These are phyloP conservation scores for Pelobates fuscus DNA, from an alignment of 2,113 vertebrate species.

Conservation along the genomic window DNA sequence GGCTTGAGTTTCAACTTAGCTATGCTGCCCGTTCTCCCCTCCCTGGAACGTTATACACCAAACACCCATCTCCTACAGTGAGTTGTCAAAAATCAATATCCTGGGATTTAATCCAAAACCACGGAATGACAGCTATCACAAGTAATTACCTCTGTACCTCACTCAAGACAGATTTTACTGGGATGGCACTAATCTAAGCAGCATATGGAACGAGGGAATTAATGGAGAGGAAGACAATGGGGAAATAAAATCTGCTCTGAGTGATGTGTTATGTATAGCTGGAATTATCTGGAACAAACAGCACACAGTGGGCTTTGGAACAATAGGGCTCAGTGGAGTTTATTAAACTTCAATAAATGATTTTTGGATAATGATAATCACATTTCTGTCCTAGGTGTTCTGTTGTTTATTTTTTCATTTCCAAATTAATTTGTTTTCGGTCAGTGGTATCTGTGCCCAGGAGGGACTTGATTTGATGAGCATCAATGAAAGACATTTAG, in stretches of 20 bases:
- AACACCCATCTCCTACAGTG: constrained; percentile 50
- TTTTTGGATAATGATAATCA: too few species aligned
- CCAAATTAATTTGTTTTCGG: too few species aligned
- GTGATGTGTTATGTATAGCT: not conserved
- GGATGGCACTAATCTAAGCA: constrained; percentile 69
- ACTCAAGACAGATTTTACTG: constrained; percentile 63
- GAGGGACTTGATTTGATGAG: too few species aligned
- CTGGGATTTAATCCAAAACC: constrained; percentile 57
- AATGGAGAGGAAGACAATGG: constrained; percentile 60
- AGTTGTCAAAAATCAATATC: constrained; percentile 57
- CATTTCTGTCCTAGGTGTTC: too few species aligned
- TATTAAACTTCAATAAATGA: too few species aligned
- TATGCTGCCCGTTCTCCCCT: not conserved
- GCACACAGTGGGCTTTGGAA: too few species aligned
- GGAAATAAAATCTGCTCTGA: not conserved
- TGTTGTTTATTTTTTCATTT: too few species aligned
- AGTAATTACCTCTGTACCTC: constrained; percentile 70
- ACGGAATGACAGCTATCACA: constrained; percentile 64
- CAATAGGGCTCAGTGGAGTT: too few species aligned
- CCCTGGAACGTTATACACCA: constrained; percentile 29
- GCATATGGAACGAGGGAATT: constrained; percentile 69
- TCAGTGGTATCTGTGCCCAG: too few species aligned
- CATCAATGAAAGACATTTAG: too few species aligned
- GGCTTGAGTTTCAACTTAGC: constrained; percentile 33
- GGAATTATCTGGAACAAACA: too few species aligned